phyloP scores from a whole-genome alignment of 2,797 vertebrate genomes.

The Austrolebias charrua region DNA sequence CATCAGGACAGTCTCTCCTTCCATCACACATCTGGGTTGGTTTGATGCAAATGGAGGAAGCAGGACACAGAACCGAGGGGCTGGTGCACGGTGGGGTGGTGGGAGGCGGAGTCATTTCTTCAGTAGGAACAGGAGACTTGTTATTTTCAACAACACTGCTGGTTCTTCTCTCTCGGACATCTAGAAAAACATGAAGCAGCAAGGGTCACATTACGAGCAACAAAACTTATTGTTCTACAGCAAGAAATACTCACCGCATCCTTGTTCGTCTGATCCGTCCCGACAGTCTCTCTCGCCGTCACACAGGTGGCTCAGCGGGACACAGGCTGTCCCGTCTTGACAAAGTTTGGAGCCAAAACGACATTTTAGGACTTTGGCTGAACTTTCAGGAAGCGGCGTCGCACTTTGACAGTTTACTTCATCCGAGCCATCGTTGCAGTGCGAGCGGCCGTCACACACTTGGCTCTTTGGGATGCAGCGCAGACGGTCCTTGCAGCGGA shows the following conservation, averaged over 20 bases:
- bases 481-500: constrained; percentile 7
- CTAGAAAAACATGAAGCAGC: background rate
- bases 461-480: background rate
- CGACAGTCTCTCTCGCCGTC: constrained; percentile 3
- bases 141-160: constrained; percentile 52
- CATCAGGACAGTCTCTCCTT: constrained; percentile 81
- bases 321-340: background rate
- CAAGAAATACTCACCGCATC: background rate
- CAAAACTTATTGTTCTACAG: background rate
- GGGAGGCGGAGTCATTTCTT: background rate
- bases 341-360: background rate
- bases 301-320: background rate
- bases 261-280: constrained; percentile 9
- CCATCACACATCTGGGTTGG: constrained; percentile 81
- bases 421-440: constrained; percentile 6
- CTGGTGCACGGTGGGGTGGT: constrained; percentile 56
- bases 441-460: constrained; percentile 9
- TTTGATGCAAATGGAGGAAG: constrained; percentile 74
- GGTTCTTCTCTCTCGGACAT: background rate
- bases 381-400: background rate
- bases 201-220: background rate
- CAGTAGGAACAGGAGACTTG: background rate
- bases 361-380: background rate
- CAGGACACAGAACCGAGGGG: constrained; percentile 76
- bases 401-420: background rate